These are phyloP conservation scores for Platycheirus albimanus DNA, from an alignment of 2,888 invertebrate species.

Conservation along the genomic window DNA sequence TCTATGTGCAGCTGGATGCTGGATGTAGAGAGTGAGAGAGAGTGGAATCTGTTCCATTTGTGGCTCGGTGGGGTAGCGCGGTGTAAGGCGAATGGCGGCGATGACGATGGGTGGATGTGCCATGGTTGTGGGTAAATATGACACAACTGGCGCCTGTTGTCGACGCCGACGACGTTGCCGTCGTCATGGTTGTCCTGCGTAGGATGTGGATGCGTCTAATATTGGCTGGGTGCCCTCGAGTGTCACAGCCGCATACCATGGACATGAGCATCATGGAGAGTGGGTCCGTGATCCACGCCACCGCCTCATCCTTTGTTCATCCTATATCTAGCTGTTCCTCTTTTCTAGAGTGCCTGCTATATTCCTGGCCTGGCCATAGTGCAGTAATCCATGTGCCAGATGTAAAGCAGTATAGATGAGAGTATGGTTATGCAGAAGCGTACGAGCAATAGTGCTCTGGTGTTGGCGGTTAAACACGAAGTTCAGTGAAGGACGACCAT, in stretches of 20 bases:
- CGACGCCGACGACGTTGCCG: constrained; percentile 60
- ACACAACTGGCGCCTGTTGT: constrained; percentile 74
- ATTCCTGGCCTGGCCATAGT: constrained; percentile 33
- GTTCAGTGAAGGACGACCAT: constrained; percentile 62
- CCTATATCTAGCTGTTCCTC: constrained; percentile 35
- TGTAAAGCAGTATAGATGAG: constrained; percentile 46
- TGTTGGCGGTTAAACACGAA: constrained; percentile 73
- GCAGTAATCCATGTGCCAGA: constrained; percentile 67
- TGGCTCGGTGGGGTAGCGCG: constrained; percentile 20
- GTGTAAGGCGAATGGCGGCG: neutral
- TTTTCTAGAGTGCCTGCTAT: no score
- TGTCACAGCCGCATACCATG: constrained; percentile 71
- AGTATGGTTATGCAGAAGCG: constrained; percentile 52
- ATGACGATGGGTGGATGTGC: constrained; percentile 57
- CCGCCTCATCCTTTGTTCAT: constrained; percentile 58
- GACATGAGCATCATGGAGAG: constrained; percentile 54
- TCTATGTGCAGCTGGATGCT: constrained; percentile 24
- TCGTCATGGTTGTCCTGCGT: constrained; percentile 62
- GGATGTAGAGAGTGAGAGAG: constrained; percentile 35
- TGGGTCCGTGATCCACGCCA: constrained; percentile 42
- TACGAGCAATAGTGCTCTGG: no score
- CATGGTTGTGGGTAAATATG: constrained; percentile 71
- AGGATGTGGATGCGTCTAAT: constrained; percentile 66
- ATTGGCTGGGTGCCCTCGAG: constrained; percentile 74
- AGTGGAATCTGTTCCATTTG: constrained; percentile 55